A percentile compares a stretch with the other conserved stretches of the same genome.
Evolutionary conservation across 2,888 invertebrate species (phyloP).

Genomic region (Conomelus anceps): DNA sequence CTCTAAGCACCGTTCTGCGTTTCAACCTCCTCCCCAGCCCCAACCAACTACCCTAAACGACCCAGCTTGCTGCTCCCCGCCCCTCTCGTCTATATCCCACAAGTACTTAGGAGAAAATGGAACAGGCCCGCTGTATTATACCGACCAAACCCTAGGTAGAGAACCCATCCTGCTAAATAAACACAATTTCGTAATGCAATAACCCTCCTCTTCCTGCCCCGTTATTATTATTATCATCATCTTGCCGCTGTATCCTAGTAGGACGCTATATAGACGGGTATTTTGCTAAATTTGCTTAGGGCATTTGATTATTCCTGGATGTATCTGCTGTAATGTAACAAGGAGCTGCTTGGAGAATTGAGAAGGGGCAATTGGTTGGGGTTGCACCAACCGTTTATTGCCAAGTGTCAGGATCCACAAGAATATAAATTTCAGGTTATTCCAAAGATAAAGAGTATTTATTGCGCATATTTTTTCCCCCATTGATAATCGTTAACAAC

Average conservation of each 20-base stretch:
- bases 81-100: not conserved
- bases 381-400: not conserved
- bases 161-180: not conserved
- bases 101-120: not conserved
- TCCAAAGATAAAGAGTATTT: too few species aligned
- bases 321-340: not conserved
- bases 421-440: not conserved
- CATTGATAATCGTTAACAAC: too few species aligned
- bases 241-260: not conserved
- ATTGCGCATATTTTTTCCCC: too few species aligned
- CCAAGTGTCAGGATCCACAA: not conserved
- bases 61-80: not conserved
- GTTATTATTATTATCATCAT: not conserved
- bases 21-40: not conserved
- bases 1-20: not conserved
- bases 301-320: not conserved
- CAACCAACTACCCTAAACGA: not conserved
- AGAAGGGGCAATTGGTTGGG: too few species aligned
- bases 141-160: not conserved
- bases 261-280: not conserved
- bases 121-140: not conserved
- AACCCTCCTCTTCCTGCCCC: not conserved
- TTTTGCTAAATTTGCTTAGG: not conserved
- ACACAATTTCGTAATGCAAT: not conserved
- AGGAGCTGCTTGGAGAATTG: not conserved